These are phyloP conservation scores for Crocuta crocuta DNA, from an alignment of 2,113 vertebrate species.

Conservation along the genomic window DNA sequence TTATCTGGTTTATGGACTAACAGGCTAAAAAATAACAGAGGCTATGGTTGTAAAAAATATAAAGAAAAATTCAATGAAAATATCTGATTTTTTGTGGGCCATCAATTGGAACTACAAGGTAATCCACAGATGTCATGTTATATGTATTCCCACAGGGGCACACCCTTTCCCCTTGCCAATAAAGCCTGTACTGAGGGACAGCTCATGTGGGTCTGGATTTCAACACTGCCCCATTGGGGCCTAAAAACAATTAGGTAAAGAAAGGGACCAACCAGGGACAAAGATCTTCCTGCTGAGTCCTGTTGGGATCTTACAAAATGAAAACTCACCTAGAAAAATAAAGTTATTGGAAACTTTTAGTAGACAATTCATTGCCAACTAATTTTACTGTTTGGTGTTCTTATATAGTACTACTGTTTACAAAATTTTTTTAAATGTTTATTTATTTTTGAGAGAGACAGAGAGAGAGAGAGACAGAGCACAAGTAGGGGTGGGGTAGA, in stretches of 20 bases:
- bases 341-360: neutral
- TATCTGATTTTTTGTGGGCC: neutral
- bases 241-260: neutral
- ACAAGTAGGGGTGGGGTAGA: too few species aligned
- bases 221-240: neutral
- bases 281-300: neutral
- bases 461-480: too few species aligned
- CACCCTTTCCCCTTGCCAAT: neutral
- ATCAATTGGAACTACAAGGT: neutral
- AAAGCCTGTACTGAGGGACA: neutral
- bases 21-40: neutral
- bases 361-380: neutral
- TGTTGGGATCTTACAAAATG: neutral
- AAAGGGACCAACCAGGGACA: neutral
- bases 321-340: neutral
- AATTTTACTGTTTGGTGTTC: neutral
- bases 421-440: too few species aligned
- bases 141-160: neutral
- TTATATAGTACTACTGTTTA: neutral
- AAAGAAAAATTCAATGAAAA: conserved; percentile 24
- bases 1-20: neutral
- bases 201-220: neutral
- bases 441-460: too few species aligned
- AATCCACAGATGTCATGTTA: neutral
- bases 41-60: neutral